A percentile compares a stretch with the other conserved stretches of the same genome.
phyloP scores from a whole-genome alignment of 2,797 vertebrate species.

The Amazona finschi region DNA sequence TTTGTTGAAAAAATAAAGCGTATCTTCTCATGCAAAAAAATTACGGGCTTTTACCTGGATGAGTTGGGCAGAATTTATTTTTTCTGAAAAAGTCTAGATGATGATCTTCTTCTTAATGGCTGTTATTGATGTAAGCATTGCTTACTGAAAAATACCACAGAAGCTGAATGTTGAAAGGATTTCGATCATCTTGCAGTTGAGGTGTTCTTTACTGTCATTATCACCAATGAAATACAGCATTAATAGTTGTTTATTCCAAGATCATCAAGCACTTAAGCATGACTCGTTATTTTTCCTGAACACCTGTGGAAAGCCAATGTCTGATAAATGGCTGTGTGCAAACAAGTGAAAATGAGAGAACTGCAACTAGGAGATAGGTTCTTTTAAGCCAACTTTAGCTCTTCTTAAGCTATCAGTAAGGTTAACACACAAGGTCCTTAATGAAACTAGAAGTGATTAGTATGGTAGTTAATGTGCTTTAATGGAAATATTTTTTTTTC shows the following conservation, averaged over 20 bases:
- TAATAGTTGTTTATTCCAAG: constrained; percentile 30
- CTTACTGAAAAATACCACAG: not conserved
- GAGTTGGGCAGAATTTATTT: not conserved
- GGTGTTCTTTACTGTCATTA: not conserved
- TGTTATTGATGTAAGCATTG: not conserved
- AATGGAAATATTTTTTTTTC: not conserved
- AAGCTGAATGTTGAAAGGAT: not conserved
- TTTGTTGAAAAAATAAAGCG: not conserved
- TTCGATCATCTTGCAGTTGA: not conserved
- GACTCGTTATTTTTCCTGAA: constrained; percentile 3
- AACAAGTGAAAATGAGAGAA: constrained; percentile 30
- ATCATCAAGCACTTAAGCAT: constrained; percentile 17
- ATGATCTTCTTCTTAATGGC: not conserved
- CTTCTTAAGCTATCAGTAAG: not conserved
- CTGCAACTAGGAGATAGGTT: not conserved
- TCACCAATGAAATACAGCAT: not conserved
- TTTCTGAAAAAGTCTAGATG: not conserved
- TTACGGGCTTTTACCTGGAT: not conserved
- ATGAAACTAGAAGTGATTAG: not conserved
- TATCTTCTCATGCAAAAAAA: not conserved
- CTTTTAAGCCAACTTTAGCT: not conserved
- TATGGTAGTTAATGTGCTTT: not conserved
- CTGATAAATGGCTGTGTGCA: constrained; percentile 4
- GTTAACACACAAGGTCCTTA: not conserved
- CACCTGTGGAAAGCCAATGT: not conserved